A percentile compares a stretch with the other conserved stretches of the same genome.
Evolutionary conservation across 2,113 vertebrate species (phyloP).

Genomic region (Melanocharis versteri): DNA sequence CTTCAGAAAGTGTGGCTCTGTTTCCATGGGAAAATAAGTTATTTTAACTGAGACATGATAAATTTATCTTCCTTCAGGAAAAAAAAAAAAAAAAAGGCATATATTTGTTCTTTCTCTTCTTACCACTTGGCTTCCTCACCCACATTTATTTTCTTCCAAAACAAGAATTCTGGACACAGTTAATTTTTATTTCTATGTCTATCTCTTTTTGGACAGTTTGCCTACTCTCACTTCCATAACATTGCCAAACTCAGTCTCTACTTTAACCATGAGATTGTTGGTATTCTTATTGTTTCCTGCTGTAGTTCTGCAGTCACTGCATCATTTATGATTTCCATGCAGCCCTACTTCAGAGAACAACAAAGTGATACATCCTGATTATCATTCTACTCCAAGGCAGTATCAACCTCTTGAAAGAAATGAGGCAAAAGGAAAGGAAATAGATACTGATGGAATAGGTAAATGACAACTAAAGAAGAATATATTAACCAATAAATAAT

Average conservation of each 20-base stretch:
- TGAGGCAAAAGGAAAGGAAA: background rate
- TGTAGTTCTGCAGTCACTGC: background rate
- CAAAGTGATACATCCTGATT: background rate
- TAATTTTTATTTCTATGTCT: background rate
- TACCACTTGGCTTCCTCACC: background rate
- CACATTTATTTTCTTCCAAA: background rate
- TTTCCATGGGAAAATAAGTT: background rate
- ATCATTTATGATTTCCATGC: conserved; percentile 18
- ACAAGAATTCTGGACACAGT: background rate
- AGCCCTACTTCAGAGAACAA: background rate
- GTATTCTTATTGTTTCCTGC: background rate
- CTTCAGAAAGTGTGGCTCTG: background rate
- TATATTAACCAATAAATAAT: background rate
- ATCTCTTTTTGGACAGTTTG: background rate
- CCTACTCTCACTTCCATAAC: background rate
- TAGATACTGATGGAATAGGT: background rate
- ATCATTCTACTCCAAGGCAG: background rate
- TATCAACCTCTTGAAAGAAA: background rate
- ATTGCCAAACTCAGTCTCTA: background rate
- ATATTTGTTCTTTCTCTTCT: background rate
- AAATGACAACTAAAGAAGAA: background rate
- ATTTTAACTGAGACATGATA: background rate
- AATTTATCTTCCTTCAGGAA: background rate
- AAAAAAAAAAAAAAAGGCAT: background rate
- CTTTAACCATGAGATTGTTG: background rate